Evolutionary conservation across 2,888 invertebrate genomes (phyloP), one percentile per base, ranked within the genome.

Genomic region (Phengaris arion): DNA sequence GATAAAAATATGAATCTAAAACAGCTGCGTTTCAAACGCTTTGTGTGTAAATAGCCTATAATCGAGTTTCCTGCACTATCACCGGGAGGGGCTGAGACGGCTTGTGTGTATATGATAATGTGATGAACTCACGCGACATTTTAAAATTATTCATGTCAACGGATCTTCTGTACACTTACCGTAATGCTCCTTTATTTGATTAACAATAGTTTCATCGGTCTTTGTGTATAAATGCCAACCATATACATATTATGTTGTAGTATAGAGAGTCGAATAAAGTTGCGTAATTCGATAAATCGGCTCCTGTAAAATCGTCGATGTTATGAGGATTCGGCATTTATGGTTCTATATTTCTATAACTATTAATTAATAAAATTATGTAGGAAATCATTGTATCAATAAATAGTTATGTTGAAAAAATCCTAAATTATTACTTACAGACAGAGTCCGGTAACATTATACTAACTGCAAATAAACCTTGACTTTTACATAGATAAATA

Each of bases 51-150:
- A 22, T 0, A 59, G 12, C 59, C 15, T 59, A 59, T 9, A 22
- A n/a, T 22, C 22, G 10, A 59, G 84, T 84, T 86, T 82, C 82
- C 84, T 82, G 85, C 83, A 86, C 84, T 85, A 83, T 86, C 87
- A 82, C 83, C 86, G 83, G 87, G 87, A 85, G 87, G 85, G 87
- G 85, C 79, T 83, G 82, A 83, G 81, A 69, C 85, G 85, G 83
- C 86, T 13, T 59, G 83, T 85, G 81, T 85, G 83, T 77, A 80
- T 85, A 87, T 88, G 85, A 83, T 87, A 86, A 87, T 87, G 82
- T 78, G 86, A 85, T 89, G 86, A 87, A 85, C 84, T 87, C 86
- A 89, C 83, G 81, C 86, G 86, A 85, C 85, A 86, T 87, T 89
- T 85, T 78, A 80, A 83, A 76, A 73, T 74, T 78, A 77, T 80